Conservation (phyloP, 2,888 invertebrate species). For the Geotrupes spiniger region DNA sequence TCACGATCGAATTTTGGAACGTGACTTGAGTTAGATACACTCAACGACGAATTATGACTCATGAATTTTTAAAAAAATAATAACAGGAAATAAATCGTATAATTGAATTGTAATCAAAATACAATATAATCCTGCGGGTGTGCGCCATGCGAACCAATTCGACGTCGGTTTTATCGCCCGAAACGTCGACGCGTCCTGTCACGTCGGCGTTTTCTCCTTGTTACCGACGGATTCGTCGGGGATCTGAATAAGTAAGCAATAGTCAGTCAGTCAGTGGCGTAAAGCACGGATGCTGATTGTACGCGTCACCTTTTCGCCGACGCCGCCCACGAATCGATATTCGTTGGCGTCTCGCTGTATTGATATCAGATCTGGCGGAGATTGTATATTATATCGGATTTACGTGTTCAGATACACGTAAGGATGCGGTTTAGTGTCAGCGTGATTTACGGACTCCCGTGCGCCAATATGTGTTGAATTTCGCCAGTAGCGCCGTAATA, state of each 20-base stretch:
- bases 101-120: no score
- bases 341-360: conserved; percentile 40
- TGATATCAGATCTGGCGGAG: conserved; percentile 43
- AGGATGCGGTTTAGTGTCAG: conserved; percentile 43
- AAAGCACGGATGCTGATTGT: conserved; percentile 33
- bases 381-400: conserved; percentile 46
- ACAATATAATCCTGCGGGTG: no score
- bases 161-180: no score
- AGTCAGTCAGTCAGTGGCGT: conserved; percentile 3
- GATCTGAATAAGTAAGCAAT: conserved; percentile 5
- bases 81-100: no score
- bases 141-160: no score
- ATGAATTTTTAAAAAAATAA: no score
- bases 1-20: no score
- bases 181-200: no score
- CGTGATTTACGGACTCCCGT: conserved; percentile 40
- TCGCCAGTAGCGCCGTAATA: not conserved
- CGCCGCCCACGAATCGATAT: conserved; percentile 40
- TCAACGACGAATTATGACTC: no score
- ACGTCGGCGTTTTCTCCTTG: no score
- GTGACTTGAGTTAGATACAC: no score
- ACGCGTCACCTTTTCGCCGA: conserved; percentile 35
- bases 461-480: conserved; percentile 11
- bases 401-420: conserved; percentile 44
- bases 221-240: no score